phyloP scores from a whole-genome alignment of 2,797 vertebrate genomes.

The Pipistrellus pipistrellus region DNA sequence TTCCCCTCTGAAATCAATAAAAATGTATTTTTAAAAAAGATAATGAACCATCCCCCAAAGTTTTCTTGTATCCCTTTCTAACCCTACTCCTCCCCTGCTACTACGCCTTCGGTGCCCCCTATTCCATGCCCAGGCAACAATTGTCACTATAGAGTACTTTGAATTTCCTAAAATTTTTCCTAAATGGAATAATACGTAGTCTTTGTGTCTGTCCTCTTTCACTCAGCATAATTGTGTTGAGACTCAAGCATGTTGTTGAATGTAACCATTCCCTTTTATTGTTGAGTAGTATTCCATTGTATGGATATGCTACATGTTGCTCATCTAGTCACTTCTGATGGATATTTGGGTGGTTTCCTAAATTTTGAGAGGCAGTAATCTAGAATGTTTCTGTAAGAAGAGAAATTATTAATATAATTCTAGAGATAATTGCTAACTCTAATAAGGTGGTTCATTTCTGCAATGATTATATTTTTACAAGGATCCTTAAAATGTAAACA shows the following conservation, averaged over 20 bases:
- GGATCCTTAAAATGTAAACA: not conserved
- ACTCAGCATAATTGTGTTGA: not conserved
- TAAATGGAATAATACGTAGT: not conserved
- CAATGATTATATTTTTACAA: not conserved
- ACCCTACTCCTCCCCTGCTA: not conserved
- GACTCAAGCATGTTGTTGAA: not conserved
- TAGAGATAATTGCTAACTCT: constrained; percentile 33
- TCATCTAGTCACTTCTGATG: not conserved
- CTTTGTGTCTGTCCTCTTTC: not conserved
- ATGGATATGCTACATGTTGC: not conserved
- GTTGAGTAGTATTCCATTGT: not conserved
- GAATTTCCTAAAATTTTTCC: not conserved
- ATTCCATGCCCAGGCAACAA: not conserved
- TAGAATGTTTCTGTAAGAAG: not conserved
- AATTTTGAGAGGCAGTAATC: constrained; percentile 3
- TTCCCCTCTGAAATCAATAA: no score
- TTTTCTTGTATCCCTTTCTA: not conserved
- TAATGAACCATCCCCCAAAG: not conserved
- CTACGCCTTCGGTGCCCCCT: not conserved
- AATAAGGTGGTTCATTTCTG: constrained; percentile 18
- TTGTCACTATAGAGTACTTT: not conserved
- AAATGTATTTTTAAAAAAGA: not conserved
- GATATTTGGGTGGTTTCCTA: not conserved
- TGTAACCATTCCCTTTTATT: not conserved
- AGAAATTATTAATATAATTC: constrained; percentile 2